Conservation (phyloP, 2,113 vertebrate genomes). For the Talpa occidentalis region DNA sequence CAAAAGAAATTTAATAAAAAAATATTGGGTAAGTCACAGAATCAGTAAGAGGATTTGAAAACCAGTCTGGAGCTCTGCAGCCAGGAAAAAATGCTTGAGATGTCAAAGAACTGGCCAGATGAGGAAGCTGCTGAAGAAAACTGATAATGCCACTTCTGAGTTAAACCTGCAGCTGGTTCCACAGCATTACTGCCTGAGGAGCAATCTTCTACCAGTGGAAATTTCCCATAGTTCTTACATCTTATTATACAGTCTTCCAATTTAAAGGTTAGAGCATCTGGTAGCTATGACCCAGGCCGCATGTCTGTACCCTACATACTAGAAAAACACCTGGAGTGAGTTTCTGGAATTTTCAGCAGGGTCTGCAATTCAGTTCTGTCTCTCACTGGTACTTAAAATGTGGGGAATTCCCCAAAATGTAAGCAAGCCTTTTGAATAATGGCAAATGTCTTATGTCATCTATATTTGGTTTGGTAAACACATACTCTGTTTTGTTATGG, state of each 20-base stretch:
- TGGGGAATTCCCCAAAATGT: neutral
- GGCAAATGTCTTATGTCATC: neutral
- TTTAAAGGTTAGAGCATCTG: neutral
- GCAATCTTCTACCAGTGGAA: fast-evolving
- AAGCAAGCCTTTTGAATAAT: neutral
- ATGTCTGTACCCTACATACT: neutral
- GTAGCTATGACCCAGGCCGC: too few species aligned
- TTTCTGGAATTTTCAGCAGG: neutral
- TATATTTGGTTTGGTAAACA: neutral
- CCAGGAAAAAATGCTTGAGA: neutral
- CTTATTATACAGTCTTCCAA: neutral
- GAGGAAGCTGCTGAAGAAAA: neutral
- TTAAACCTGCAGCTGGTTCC: too few species aligned
- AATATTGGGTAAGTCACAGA: neutral
- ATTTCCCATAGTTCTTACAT: too few species aligned
- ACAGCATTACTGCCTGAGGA: neutral
- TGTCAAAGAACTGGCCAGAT: neutral
- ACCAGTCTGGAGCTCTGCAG: neutral
- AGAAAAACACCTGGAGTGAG: neutral
- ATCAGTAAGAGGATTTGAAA: neutral
- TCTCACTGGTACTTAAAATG: neutral
- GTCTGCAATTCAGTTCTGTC: neutral
- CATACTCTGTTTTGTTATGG: neutral
- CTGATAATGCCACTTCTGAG: neutral
- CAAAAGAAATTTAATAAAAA: slow-evolving; percentile 36